Percentiles rank a stretch among this genome's conserved stretches.
phyloP scores from a whole-genome alignment of 1,140 invertebrate genomes.

The Macrobrachium nipponense region DNA sequence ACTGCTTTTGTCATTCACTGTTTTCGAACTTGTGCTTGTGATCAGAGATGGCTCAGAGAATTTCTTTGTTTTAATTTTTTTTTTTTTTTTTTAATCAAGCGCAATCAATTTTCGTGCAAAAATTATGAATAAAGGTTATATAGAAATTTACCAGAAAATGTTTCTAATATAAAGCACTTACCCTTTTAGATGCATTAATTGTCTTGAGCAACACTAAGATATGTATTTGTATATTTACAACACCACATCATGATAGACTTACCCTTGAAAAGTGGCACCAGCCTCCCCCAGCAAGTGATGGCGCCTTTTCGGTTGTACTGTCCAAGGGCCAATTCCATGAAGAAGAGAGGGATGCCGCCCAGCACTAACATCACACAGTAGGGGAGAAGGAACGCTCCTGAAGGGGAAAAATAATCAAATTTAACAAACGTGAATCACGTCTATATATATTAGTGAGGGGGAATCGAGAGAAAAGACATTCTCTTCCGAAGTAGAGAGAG shows the following conservation, averaged over 20 bases:
- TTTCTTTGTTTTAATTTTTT: too few species aligned
- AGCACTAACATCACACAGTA: conserved; percentile 96
- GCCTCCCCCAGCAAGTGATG: conserved; percentile 74
- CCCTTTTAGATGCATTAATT: background rate
- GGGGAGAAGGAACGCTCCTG: conserved; percentile 94
- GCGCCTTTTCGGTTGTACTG: conserved; percentile 83
- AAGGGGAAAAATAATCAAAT: background rate
- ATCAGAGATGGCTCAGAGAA: too few species aligned
- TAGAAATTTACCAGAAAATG: too few species aligned
- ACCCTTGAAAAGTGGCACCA: conserved; percentile 71
- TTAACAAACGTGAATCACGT: background rate
- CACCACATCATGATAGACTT: background rate
- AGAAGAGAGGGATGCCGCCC: conserved; percentile 97
- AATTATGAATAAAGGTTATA: too few species aligned
- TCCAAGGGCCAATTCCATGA: conserved; percentile 94
- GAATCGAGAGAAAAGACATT: background rate
- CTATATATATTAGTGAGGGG: background rate
- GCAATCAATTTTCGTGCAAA: too few species aligned
- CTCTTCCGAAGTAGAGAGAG: background rate
- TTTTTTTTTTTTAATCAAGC: too few species aligned
- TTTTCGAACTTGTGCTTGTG: too few species aligned
- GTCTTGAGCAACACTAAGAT: background rate
- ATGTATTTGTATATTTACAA: background rate
- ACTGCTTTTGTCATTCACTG: too few species aligned
- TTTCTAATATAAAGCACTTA: background rate